Conservation (phyloP, 2,888 invertebrate genomes). For the Agrochola lota region DNA sequence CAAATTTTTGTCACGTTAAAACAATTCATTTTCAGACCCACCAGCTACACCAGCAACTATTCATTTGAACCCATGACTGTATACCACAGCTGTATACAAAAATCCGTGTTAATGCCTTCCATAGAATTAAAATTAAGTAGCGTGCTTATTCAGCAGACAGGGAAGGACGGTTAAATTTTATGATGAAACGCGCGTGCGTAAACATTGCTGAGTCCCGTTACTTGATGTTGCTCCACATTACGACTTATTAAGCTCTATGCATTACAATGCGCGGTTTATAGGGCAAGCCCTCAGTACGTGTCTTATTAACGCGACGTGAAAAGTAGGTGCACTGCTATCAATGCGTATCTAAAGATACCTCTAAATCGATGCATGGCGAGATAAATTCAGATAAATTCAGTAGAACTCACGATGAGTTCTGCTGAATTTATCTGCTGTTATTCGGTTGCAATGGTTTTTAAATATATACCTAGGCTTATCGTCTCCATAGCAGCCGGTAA, state of each 20-base stretch:
- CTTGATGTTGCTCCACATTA: conserved; percentile 67
- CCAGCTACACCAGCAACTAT: too few species aligned
- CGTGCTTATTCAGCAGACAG: conserved; percentile 32
- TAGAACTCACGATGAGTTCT: conserved; percentile 1
- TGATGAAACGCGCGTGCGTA: conserved; percentile 60
- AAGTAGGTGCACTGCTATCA: conserved; percentile 46
- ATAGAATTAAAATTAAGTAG: conserved; percentile 39
- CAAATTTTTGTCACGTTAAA: conserved; percentile 30
- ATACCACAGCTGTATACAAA: conserved; percentile 31
- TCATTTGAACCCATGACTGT: conserved; percentile 10
- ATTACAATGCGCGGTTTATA: conserved; percentile 55
- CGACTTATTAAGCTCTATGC: conserved; percentile 68
- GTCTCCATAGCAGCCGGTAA: neutral
- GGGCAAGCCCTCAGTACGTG: conserved; percentile 60
- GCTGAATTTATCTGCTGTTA: neutral
- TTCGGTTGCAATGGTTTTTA: conserved; percentile 1
- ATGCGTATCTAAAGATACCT: conserved; percentile 15
- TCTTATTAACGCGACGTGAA: conserved; percentile 44
- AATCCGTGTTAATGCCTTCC: conserved; percentile 54
- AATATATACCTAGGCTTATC: neutral
- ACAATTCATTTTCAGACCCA: conserved; percentile 24
- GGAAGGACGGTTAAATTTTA: conserved; percentile 55
- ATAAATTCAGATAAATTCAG: too few species aligned
- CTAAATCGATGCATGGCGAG: conserved; percentile 14
- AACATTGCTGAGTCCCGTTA: conserved; percentile 69